Evolutionary conservation across 2,888 invertebrate species (phyloP), one percentile per base, ranked within the genome.

Genomic region (Lasius platythorax): DNA sequence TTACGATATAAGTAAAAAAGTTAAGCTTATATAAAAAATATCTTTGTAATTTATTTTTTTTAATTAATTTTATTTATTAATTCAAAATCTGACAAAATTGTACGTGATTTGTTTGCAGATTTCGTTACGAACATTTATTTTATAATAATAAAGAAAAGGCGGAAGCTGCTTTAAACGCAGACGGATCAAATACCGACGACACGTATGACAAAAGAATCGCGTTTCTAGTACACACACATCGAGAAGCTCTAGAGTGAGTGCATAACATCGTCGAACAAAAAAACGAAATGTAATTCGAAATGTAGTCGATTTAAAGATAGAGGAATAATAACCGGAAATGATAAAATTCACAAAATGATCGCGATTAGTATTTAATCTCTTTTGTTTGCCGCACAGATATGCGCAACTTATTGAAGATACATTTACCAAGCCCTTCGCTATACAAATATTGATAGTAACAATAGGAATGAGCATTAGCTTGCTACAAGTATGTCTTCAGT

Each of bases 381-480:
- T 72, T 74, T 72, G 9, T 75, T 43, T 67, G 5, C n/a, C 37
- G 6, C 8, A 28, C 40, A 85, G 85, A 23, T 61, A 61, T 30
- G 83, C 56, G 6, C 43, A 83, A 15, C 73, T 61, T 43, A 53
- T 79, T 12, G 83, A 85, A 46, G 37, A 37, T 15, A 46, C 12
- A 3, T 85, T 56, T 53, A 84, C 74, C 8, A 15, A 33, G n/a
- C 53, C 84, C 4, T 66, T 84, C 4, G 72, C 84, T 8, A 0
- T 84, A 12, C 85, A 84, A 53, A 67, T 83, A 23, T 63, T 61
- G 0, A 58, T 85, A 18, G 43, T 50, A 37, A 28, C 73, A 3
- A 23, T 79, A 37, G 68, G 79, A 12, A 50, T 85, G 73, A 85
- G 79, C 9, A 33, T 79, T 18, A 74, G 68, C 6, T 70, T 85